Conservation (phyloP, 2,797 vertebrate species). For the Crocodylus rhombifer region DNA sequence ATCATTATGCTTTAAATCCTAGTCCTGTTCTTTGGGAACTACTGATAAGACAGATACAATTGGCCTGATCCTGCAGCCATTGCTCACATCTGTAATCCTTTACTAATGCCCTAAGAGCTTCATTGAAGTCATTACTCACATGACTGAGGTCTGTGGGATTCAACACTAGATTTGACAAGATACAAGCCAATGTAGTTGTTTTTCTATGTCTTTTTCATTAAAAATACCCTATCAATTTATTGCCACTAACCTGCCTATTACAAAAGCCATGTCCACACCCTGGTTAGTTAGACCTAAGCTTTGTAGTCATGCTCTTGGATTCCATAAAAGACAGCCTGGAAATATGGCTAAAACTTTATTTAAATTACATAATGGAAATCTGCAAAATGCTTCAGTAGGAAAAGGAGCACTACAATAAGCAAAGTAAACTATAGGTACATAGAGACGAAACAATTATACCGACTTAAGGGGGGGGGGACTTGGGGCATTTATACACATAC, state of each 20-base stretch:
- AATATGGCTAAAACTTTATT: background rate
- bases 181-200: rapidly evolving
- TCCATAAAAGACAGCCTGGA: background rate
- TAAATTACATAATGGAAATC: background rate
- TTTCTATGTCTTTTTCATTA: background rate
- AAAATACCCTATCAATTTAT: background rate
- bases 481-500: no score
- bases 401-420: background rate
- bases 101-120: rapidly evolving
- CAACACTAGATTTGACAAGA: background rate
- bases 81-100: background rate
- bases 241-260: background rate
- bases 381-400: background rate
- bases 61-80: background rate
- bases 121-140: background rate
- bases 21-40: background rate
- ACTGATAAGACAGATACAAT: background rate
- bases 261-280: background rate
- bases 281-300: background rate
- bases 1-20: background rate
- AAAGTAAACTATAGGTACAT: no score
- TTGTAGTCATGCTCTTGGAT: rapidly evolving
- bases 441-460: no score
- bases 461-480: no score
- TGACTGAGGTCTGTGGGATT: background rate